Base-by-base conservation (phyloP, 2,797 vertebrate species). In the Catostomus latipinnis region DNA sequence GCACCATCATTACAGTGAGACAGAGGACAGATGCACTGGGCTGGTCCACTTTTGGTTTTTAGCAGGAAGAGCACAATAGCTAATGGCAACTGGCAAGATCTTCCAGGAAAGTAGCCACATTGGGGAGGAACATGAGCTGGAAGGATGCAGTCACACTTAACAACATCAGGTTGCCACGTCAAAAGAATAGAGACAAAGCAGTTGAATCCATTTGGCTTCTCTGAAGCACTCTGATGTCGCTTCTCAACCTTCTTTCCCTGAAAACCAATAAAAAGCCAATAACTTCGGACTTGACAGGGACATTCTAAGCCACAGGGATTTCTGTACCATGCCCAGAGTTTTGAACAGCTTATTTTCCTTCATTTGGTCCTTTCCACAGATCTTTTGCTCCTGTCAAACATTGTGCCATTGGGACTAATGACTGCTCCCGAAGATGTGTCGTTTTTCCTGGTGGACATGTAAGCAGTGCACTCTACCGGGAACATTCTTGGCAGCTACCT, bases 21-120 rank as follows among this genome's bases (percentile, higher is more conserved):
- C 34, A 34, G 34, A 34, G 2, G 34, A 71, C 72, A 77, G 14
- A 72, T 63, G 58, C 14, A 78, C 45, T 12, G 22, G 81, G 66
- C 53, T 66, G 46, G 49, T 74, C 54, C 63, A 61, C 34, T 71
- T 78, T 80, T 6, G 76, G 80, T 63, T 74, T 62, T 11, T 1
- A 11, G 70, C 72, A 82, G 78, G 83, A 69, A 71, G 4, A 80
- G 54, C 22, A 71, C 16, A 71, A 76, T 58, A 74, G 57, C 49
- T 78, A 54, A 79, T 53, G 66, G 71, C 61, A 86, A 82, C 77
- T 9, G 0, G 54, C 68, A 16, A 6, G 5, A n/a, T 49, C 34
- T 86, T 86, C 73, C 18, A 11, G 11, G 58, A 83, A 82, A 63
- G 14, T 8, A 71, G 56, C 68, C 54, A 57, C 78, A 54, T 76